Evolutionary conservation across 2,797 vertebrate species (phyloP).

Genomic region (Craterocephalus amniculus): DNA sequence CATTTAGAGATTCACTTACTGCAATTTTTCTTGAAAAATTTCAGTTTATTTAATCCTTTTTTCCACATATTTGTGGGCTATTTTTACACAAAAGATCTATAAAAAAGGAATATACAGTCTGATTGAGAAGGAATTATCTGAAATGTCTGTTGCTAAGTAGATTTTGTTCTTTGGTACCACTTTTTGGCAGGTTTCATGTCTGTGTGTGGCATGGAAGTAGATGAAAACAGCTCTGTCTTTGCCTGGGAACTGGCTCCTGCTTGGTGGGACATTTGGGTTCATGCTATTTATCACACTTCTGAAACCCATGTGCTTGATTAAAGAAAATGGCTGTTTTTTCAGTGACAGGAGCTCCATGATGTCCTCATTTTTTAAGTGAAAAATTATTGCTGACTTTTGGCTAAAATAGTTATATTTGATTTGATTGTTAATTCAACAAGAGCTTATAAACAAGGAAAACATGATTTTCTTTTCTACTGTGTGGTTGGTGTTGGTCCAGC

Average conservation of each 20-base stretch:
- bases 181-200: not conserved
- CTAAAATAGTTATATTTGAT: not conserved
- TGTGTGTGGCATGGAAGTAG: not conserved
- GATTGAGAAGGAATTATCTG: too few species aligned
- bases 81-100: too few species aligned
- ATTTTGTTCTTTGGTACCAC: not conserved
- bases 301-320: not conserved
- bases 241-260: not conserved
- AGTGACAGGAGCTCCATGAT: not conserved
- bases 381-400: not conserved
- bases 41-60: not conserved
- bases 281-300: not conserved
- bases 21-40: not conserved
- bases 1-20: not conserved
- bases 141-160: not conserved
- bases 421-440: too few species aligned
- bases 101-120: too few species aligned
- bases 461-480: too few species aligned
- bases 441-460: too few species aligned
- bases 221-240: not conserved
- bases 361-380: not conserved
- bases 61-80: too few species aligned
- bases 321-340: not conserved
- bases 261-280: not conserved
- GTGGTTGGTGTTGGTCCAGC: not conserved